Conservation (phyloP, 1,140 invertebrate species). For the Lepidostoma basale region DNA sequence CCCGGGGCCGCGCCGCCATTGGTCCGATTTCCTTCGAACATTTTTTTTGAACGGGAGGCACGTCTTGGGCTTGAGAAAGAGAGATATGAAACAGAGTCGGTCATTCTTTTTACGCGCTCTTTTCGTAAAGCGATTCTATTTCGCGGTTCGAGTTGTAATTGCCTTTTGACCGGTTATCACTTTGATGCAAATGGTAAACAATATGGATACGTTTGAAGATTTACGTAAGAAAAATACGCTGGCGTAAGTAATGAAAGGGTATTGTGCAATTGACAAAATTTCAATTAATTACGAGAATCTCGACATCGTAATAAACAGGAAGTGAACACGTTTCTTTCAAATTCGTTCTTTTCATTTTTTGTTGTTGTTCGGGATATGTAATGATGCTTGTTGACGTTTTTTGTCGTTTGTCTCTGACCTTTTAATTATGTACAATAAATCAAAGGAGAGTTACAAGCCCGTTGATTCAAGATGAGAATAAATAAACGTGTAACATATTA, state of each 20-base stretch:
- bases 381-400: no score
- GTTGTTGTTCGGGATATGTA: no score
- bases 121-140: slow-evolving; percentile 1
- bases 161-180: neutral
- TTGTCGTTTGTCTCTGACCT: no score
- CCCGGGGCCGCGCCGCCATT: slow-evolving; percentile 3
- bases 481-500: no score
- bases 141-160: slow-evolving; percentile 3
- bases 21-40: slow-evolving; percentile 1
- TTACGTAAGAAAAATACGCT: neutral
- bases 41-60: slow-evolving; percentile 21
- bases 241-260: neutral
- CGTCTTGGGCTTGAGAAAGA: slow-evolving; percentile 12
- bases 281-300: no score
- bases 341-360: no score
- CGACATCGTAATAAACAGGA: no score
- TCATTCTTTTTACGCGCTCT: neutral
- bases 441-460: no score
- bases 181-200: neutral
- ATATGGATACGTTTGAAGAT: neutral
- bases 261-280: neutral
- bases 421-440: no score
- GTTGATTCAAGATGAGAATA: no score
- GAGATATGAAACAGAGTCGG: slow-evolving; percentile 4
- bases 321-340: no score